Evolutionary conservation across 2,797 vertebrate genomes (phyloP).

Genomic region (Apogon hyalosoma): DNA sequence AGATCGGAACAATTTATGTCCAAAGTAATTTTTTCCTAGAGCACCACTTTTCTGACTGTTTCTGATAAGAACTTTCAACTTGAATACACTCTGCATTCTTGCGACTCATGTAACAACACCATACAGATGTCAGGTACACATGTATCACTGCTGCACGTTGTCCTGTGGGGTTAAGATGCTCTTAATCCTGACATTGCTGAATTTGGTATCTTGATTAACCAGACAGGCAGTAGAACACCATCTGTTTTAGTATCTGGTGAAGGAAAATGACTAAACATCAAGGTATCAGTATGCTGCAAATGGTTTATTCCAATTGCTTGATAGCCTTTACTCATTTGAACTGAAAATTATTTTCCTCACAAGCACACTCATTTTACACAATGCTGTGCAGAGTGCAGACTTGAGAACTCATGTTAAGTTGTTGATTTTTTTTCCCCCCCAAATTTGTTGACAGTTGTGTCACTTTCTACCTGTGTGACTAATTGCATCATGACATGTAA

Average conservation of each 20-base stretch:
- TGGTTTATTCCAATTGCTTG: neutral
- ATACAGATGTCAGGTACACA: neutral
- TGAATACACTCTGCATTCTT: neutral
- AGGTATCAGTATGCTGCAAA: neutral
- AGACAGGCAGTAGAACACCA: too few species aligned
- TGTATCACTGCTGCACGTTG: conserved; percentile 2
- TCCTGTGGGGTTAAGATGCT: neutral
- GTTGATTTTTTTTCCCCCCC: too few species aligned
- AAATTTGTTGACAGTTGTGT: too few species aligned
- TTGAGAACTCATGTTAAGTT: too few species aligned
- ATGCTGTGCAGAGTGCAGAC: too few species aligned
- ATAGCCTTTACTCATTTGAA: too few species aligned
- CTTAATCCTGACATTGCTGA: neutral
- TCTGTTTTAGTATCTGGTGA: too few species aligned
- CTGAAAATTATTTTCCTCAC: too few species aligned
- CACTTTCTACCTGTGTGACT: too few species aligned
- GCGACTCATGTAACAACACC: neutral
- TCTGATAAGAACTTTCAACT: neutral
- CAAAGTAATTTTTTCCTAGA: conserved; percentile 12
- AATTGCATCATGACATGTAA: too few species aligned
- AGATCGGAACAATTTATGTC: conserved; percentile 20
- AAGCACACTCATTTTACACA: too few species aligned
- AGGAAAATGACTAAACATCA: conserved; percentile 3
- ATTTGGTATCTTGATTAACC: neutral
- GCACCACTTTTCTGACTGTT: conserved; percentile 8